These are phyloP conservation scores for Acromyrmex echinatior DNA, from an alignment of 1,140 invertebrate genomes.

Conservation along the genomic window DNA sequence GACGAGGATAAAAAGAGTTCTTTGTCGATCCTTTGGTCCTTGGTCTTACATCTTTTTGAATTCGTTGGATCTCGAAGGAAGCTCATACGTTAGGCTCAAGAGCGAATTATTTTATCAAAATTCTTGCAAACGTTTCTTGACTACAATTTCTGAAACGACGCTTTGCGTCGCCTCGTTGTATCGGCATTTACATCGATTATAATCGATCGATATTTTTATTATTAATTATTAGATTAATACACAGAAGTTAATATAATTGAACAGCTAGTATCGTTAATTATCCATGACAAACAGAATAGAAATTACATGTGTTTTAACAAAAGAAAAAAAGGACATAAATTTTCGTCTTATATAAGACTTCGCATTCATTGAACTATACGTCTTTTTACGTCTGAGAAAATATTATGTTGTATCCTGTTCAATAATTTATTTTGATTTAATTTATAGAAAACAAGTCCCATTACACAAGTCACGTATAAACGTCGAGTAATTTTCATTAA, in stretches of 20 bases:
- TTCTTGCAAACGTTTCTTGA: background rate
- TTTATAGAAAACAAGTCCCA: background rate
- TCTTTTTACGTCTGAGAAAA: background rate
- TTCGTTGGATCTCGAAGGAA: constrained; percentile 72
- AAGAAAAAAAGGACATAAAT: background rate
- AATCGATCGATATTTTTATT: background rate
- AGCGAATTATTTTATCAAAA: constrained; percentile 14
- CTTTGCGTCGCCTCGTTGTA: background rate
- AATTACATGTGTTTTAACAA: background rate
- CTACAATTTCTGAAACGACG: constrained; percentile 11
- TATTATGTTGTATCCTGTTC: background rate
- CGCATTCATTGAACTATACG: background rate
- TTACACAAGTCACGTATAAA: background rate
- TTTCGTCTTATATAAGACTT: background rate
- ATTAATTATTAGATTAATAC: constrained; percentile 15
- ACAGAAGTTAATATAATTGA: background rate
- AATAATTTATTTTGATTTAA: background rate
- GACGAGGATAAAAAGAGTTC: constrained; percentile 55
- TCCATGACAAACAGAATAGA: background rate
- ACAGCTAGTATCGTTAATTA: background rate
- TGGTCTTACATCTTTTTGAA: constrained; percentile 62
- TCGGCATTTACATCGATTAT: background rate
- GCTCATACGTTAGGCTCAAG: constrained; percentile 46
- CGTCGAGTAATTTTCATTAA: background rate
- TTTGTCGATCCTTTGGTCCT: constrained; percentile 74